A percentile compares a stretch with the other conserved stretches of the same genome.
Evolutionary conservation across 2,888 invertebrate species (phyloP).

Genomic region (Sarcophaga subvicina): DNA sequence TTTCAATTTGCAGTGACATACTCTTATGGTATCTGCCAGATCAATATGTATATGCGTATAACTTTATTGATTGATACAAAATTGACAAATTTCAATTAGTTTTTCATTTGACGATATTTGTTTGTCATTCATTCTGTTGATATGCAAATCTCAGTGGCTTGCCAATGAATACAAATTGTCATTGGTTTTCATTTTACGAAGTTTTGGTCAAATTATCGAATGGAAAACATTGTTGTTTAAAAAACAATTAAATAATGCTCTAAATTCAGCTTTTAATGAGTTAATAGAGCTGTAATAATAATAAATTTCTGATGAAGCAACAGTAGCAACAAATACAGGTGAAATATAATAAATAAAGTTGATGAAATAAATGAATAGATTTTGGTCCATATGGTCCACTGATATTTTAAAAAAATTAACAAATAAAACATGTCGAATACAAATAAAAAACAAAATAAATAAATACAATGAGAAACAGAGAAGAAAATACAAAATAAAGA

Average conservation of each 20-base stretch:
- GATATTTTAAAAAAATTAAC: neutral
- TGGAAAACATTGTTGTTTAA: neutral
- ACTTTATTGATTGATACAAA: no score
- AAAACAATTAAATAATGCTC: no score
- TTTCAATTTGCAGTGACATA: no score
- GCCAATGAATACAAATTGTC: no score
- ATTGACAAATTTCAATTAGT: no score
- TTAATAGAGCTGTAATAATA: slow-evolving; percentile 33
- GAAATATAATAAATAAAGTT: slow-evolving; percentile 30
- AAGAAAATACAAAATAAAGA: slow-evolving; percentile 19
- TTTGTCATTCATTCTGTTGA: no score
- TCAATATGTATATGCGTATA: no score
- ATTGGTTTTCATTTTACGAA: neutral
- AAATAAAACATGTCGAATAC: slow-evolving; percentile 3
- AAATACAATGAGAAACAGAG: slow-evolving; percentile 6
- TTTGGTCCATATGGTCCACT: slow-evolving; percentile 32
- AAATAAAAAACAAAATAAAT: neutral
- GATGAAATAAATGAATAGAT: slow-evolving; percentile 9
- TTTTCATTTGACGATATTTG: no score
- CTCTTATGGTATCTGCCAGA: no score
- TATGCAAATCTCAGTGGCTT: no score
- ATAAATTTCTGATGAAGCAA: neutral
- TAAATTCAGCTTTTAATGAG: neutral
- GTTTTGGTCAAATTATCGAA: slow-evolving; percentile 14
- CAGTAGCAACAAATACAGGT: slow-evolving; percentile 44